A percentile compares a stretch with the other conserved stretches of the same genome.
Evolutionary conservation across 2,888 invertebrate genomes (phyloP).

Genomic region (Himalopsyche kuldschensis): DNA sequence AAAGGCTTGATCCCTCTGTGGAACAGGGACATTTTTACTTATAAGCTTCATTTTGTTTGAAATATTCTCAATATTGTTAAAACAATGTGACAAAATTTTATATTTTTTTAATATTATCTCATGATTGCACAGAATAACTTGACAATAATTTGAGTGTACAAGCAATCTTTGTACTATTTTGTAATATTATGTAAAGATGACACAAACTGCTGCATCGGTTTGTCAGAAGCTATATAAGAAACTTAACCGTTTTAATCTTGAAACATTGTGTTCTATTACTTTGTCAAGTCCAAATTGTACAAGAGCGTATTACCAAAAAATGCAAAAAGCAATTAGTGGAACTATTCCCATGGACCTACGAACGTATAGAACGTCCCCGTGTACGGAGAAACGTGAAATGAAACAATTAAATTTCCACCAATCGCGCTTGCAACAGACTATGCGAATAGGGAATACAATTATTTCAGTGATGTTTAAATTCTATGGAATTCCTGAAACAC

Average conservation of each 20-base stretch:
- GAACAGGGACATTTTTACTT: too few species aligned
- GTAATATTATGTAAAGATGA: too few species aligned
- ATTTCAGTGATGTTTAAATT: neutral
- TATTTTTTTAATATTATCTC: too few species aligned
- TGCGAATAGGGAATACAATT: neutral
- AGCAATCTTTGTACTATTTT: too few species aligned
- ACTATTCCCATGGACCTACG: neutral
- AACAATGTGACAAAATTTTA: too few species aligned
- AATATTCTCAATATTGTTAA: too few species aligned
- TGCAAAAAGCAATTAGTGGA: constrained; percentile 26
- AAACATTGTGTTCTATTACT: neutral
- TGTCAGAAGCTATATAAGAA: too few species aligned
- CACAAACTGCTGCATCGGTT: too few species aligned
- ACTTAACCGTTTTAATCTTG: neutral
- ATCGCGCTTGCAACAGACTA: neutral
- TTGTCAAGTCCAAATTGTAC: neutral
- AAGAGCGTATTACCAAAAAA: constrained; percentile 6
- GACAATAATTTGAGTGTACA: too few species aligned
- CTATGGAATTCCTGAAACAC: neutral
- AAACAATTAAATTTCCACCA: constrained; percentile 26
- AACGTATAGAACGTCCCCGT: neutral
- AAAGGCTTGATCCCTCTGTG: too few species aligned
- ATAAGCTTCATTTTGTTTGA: too few species aligned
- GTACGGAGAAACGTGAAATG: neutral
- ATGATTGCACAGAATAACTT: too few species aligned